phyloP scores from a whole-genome alignment of 2,113 vertebrate genomes.

The Genyomyrus donnyi region DNA sequence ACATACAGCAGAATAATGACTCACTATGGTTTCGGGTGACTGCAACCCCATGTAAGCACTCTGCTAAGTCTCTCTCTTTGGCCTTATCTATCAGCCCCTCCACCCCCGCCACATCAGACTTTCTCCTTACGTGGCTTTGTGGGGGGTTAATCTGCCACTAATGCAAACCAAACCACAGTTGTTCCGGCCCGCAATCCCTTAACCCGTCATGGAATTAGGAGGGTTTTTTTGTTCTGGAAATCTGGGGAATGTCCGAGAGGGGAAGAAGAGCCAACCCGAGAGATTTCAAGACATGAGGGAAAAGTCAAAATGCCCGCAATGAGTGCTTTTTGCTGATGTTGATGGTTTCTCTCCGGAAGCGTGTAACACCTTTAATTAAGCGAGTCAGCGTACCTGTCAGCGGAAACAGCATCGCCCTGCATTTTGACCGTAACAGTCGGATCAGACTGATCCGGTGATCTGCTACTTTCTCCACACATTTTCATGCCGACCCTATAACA shows the following conservation, averaged over 20 bases:
- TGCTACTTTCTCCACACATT: neutral
- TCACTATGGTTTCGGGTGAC: neutral
- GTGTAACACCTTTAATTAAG: neutral
- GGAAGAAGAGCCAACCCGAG: neutral
- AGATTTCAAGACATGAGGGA: neutral
- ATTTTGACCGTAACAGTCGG: neutral
- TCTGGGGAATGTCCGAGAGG: neutral
- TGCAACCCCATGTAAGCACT: neutral
- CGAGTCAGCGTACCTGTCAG: too few species aligned
- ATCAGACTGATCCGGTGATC: too few species aligned
- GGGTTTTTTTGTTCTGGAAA: neutral
- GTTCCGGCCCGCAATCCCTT: neutral
- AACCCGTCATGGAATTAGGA: neutral
- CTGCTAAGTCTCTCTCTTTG: neutral
- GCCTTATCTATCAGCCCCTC: neutral
- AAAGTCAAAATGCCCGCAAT: neutral
- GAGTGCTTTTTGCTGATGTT: neutral
- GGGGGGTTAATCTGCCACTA: constrained; percentile 16
- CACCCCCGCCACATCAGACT: neutral
- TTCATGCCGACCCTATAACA: neutral
- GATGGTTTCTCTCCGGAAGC: neutral
- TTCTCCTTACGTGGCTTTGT: neutral
- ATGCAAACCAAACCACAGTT: constrained; percentile 7
- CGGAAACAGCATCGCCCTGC: neutral
- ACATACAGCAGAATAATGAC: neutral